Evolutionary conservation across 2,113 vertebrate genomes (phyloP).

Genomic region (Prietella phreatophila): DNA sequence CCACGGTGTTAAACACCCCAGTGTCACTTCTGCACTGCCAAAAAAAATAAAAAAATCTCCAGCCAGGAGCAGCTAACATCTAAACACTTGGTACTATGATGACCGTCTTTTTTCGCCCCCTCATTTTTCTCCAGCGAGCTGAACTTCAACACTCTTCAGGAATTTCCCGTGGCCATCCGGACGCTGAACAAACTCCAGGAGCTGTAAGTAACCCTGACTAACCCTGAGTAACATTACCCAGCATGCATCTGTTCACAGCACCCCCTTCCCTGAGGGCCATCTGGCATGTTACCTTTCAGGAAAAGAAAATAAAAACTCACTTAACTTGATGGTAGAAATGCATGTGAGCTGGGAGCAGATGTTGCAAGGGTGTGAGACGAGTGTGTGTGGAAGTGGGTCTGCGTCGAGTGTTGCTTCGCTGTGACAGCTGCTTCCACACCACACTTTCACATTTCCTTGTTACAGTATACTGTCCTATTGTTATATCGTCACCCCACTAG

Average conservation of each 20-base stretch:
- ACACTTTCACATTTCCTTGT: not conserved
- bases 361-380: constrained; percentile 51
- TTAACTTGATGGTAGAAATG: constrained; percentile 70
- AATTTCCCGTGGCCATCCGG: constrained; percentile 89
- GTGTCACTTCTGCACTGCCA: not conserved
- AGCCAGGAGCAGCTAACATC: not conserved
- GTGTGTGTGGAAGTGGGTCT: constrained; percentile 32
- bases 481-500: not conserved
- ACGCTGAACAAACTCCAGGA: constrained; percentile 91
- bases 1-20: not conserved
- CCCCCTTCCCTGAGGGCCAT: constrained; percentile 39
- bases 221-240: constrained; percentile 35
- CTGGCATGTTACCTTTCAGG: constrained; percentile 68
- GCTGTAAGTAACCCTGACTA: constrained; percentile 78
- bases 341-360: constrained; percentile 67
- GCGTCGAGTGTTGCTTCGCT: constrained; percentile 63
- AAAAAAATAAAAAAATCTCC: not conserved
- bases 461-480: not conserved
- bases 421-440: constrained; percentile 66
- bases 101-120: not conserved
- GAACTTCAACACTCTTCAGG: constrained; percentile 89
- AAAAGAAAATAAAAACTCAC: constrained; percentile 60
- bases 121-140: constrained; percentile 76
- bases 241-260: constrained; percentile 46
- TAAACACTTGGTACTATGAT: not conserved